Percentiles rank a stretch among this genome's conserved stretches.
phyloP scores from a whole-genome alignment of 2,888 invertebrate species.

The Chloroclysta siterata region DNA sequence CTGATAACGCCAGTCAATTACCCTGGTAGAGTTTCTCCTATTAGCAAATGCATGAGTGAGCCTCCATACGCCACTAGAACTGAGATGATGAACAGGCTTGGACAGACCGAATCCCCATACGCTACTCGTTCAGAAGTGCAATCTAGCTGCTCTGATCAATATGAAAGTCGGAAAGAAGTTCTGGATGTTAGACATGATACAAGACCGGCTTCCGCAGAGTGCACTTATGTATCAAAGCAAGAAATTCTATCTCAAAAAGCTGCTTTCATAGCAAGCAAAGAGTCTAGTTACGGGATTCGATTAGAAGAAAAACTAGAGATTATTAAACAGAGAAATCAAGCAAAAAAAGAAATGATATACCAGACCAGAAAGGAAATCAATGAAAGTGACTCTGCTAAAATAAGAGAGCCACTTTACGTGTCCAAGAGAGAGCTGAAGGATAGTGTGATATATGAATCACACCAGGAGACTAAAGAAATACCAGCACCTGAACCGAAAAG shows the following conservation, averaged over 20 bases:
- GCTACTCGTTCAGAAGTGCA: constrained; percentile 71
- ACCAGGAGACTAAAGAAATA: constrained; percentile 75
- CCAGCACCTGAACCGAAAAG: constrained; percentile 35
- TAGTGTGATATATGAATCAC: constrained; percentile 81
- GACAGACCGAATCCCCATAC: constrained; percentile 73
- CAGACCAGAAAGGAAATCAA: constrained; percentile 80
- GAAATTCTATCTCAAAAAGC: constrained; percentile 82
- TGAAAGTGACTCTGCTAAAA: constrained; percentile 75
- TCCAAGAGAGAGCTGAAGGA: constrained; percentile 82
- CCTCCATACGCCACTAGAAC: constrained; percentile 76
- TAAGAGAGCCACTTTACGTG: constrained; percentile 79
- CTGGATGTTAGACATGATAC: constrained; percentile 61
- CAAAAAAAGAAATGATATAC: constrained; percentile 82
- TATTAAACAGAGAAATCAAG: constrained; percentile 82
- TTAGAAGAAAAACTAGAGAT: constrained; percentile 81
- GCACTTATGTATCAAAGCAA: constrained; percentile 80
- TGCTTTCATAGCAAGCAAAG: constrained; percentile 75
- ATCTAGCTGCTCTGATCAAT: constrained; percentile 78
- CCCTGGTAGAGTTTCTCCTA: constrained; percentile 70
- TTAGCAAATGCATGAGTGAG: constrained; percentile 80
- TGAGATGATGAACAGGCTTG: constrained; percentile 75
- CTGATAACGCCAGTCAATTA: constrained; percentile 73
- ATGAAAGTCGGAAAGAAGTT: constrained; percentile 62
- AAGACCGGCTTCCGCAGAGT: constrained; percentile 77
- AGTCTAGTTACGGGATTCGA: constrained; percentile 67